Evolutionary conservation across 2,888 invertebrate species (phyloP).

Genomic region (Drosophila emarginata): DNA sequence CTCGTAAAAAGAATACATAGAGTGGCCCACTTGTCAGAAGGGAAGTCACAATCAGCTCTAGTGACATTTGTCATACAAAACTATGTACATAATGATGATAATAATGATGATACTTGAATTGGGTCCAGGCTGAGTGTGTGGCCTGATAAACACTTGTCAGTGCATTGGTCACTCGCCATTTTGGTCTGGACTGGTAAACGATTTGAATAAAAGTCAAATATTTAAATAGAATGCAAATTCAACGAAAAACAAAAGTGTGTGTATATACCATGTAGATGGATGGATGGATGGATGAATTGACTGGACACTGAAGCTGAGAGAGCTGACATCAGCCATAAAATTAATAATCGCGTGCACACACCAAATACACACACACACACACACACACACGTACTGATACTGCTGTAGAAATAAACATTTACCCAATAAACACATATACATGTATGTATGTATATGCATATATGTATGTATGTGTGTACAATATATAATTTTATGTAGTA

Average conservation of each 20-base stretch:
- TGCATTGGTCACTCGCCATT: constrained; percentile 48
- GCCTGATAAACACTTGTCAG: constrained; percentile 63
- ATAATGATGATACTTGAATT: constrained; percentile 29
- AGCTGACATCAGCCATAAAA: constrained; percentile 70
- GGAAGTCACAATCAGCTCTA: constrained; percentile 55
- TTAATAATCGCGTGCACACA: constrained; percentile 62
- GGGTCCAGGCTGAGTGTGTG: constrained; percentile 39
- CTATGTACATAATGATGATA: constrained; percentile 26
- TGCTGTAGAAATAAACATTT: constrained; percentile 34
- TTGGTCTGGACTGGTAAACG: constrained; percentile 5
- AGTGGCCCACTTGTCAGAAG: constrained; percentile 35
- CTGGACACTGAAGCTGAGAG: constrained; percentile 53
- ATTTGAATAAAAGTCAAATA: neutral
- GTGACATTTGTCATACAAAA: constrained; percentile 62
- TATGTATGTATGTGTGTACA: neutral
- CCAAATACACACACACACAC: constrained; percentile 20
- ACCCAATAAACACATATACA: constrained; percentile 7
- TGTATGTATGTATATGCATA: neutral
- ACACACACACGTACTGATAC: constrained; percentile 8
- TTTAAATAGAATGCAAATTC: constrained; percentile 17
- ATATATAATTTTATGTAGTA: neutral
- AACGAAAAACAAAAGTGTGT: constrained; percentile 11
- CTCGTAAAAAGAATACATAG: neutral
- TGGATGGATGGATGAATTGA: constrained; percentile 12
- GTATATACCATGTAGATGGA: neutral